Conservation (phyloP, 2,113 vertebrate species). For the Neotoma lepida region DNA sequence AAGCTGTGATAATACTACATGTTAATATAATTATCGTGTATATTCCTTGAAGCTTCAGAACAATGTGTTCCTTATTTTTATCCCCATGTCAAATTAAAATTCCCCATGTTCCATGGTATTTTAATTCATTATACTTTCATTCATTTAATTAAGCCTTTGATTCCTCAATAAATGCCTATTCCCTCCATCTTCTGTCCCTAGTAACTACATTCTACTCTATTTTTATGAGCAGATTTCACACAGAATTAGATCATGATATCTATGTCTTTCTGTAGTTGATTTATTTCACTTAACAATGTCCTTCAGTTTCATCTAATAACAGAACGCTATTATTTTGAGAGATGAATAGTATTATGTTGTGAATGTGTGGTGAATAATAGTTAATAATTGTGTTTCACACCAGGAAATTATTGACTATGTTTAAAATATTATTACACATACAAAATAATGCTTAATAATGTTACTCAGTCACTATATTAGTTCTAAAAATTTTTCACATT, state of each 20-base stretch:
- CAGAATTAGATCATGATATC: background rate
- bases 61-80: background rate
- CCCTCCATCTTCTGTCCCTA: background rate
- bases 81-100: background rate
- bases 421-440: background rate
- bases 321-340: background rate
- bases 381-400: background rate
- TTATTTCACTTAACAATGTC: background rate
- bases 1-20: background rate
- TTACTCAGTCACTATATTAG: background rate
- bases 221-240: background rate
- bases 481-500: background rate
- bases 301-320: background rate
- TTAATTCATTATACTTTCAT: constrained; percentile 3
- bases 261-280: background rate
- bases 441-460: background rate
- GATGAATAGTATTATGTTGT: background rate
- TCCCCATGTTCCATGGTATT: background rate
- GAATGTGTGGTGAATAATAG: background rate
- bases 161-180: background rate
- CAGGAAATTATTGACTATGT: background rate
- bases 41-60: background rate
- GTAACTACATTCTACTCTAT: background rate
- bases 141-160: background rate
- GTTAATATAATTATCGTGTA: background rate